Evolutionary conservation across 1,140 invertebrate genomes (phyloP), one percentile per base, ranked within the genome.

Genomic region (Trichomalopsis sarcophagae): DNA sequence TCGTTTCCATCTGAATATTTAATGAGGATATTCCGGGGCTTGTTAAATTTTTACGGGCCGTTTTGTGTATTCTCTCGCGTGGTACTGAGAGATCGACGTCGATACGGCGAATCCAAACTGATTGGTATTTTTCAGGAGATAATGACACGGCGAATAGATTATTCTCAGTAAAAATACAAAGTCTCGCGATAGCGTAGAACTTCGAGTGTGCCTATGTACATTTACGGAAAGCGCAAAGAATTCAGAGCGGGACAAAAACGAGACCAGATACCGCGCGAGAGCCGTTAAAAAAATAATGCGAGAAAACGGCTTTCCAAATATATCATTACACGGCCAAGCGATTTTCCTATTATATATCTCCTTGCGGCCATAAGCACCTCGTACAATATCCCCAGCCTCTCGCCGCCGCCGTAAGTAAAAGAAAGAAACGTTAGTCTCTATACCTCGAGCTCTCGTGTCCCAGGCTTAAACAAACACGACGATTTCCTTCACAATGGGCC

Each of bases 401-500:
- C 55, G 71, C 71, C 73, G 62, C 55, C 55, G 71, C 71, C 73
- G 74, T 74, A 82, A 62, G 40, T 75, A 75, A 75, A 78, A 66
- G 36, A 84, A 69, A 27, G 30, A 80, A n/a, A 23, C 69, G 23
- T 62, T 47, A 44, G 44, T 17, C n/a, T 62, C 17, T 27, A 27
- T 27, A 27, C 17, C 44, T 47, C 44, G 44, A 6, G 2, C 44
- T 47, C 47, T 50, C 47, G 13, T 14, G 47, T 50, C 14, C 47
- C 23, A 17, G 44, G 10, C 47, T 78, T 81, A 86, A 82, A 78
- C 80, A 55, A 82, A 82, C 84, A 82, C 77, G 75, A 66, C 78
- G 68, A 82, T 85, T 85, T 82, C 71, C 74, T 71, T 85, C 71
- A 85, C 80, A 85, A 85, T 85, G 47, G 40, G 23, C 73, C 73